Evolutionary conservation across 1,140 invertebrate species (phyloP).

Genomic region (Heliconius nattereri): DNA sequence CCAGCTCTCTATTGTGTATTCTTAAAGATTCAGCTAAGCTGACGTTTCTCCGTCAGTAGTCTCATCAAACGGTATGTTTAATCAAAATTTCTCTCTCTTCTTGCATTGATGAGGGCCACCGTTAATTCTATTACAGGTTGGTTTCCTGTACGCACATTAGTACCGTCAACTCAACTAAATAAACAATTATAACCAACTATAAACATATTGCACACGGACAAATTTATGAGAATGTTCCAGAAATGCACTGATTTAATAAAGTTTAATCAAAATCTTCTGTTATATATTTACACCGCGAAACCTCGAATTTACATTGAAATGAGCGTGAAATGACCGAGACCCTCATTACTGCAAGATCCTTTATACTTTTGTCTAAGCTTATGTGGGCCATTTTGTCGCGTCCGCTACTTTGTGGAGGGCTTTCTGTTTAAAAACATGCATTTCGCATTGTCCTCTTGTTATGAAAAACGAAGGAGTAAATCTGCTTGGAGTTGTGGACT

Average conservation of each 20-base stretch:
- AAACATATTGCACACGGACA: background rate
- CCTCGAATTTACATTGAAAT: slow-evolving; percentile 74
- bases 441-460: slow-evolving; percentile 22
- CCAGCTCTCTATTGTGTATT: too few relatives aligned
- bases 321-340: slow-evolving; percentile 68
- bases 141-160: too few relatives aligned
- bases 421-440: slow-evolving; percentile 40
- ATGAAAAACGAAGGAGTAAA: slow-evolving; percentile 25
- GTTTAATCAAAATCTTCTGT: slow-evolving; percentile 73
- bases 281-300: slow-evolving; percentile 65
- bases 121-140: too few relatives aligned
- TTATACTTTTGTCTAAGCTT: slow-evolving; percentile 68
- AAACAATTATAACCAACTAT: background rate
- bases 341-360: slow-evolving; percentile 62
- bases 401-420: slow-evolving; percentile 54
- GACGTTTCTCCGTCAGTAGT: too few relatives aligned
- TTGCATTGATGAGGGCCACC: too few relatives aligned
- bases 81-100: too few relatives aligned
- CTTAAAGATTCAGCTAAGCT: too few relatives aligned
- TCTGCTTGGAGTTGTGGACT: background rate
- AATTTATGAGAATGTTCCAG: background rate
- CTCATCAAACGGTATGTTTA: too few relatives aligned
- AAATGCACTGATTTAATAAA: slow-evolving; percentile 49
- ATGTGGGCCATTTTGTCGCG: slow-evolving; percentile 53
- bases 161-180: background rate